Evolutionary conservation across 1,140 invertebrate species (phyloP), one percentile per base, ranked within the genome.

Genomic region (Holotrichia oblita): DNA sequence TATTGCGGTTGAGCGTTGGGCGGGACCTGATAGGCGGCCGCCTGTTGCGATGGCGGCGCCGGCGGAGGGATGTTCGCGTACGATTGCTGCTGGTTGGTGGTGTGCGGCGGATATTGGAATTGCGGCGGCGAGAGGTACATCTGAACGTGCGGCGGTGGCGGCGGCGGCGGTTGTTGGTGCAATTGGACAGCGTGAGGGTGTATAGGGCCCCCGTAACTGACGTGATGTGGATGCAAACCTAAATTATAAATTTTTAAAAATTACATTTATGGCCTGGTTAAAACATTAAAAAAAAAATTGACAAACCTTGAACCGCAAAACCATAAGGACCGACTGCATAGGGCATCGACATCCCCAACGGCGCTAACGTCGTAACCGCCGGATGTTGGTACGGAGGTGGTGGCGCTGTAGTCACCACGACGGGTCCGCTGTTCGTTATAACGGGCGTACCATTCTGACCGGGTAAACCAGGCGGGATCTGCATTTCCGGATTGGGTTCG

Each of bases 261-360:
- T 34, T n/a, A n/a, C n/a, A n/a, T n/a, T n/a, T n/a, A n/a, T n/a
- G n/a, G n/a, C n/a, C n/a, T n/a, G n/a, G n/a, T n/a, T n/a, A n/a
- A n/a, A n/a, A n/a, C n/a, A n/a, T n/a, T n/a, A n/a, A n/a, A n/a
- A n/a, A n/a, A n/a, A n/a, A n/a, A n/a, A n/a, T n/a, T n/a, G 27
- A 34, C 27, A 34, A 22, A 42, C 78, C 74, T 69, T 83, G 85
- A 12, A 86, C 81, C 27, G 84, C 80, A 78, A 90, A 90, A 81
- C 89, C 90, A 81, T 91, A 91, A 14, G 89, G 89, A 20, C 88
- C 87, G 3, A 90, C 87, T 0, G 90, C 88, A 80, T 92, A 93
- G 10, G 91, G 91, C 83, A 91, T 87, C 41, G 89, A 88, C 73
- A 92, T 87, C 84, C 88, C 88, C 73, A 89, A 48, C 10, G 88